Conservation (phyloP, 1,140 invertebrate species). For the Drosophila yakuba region DNA sequence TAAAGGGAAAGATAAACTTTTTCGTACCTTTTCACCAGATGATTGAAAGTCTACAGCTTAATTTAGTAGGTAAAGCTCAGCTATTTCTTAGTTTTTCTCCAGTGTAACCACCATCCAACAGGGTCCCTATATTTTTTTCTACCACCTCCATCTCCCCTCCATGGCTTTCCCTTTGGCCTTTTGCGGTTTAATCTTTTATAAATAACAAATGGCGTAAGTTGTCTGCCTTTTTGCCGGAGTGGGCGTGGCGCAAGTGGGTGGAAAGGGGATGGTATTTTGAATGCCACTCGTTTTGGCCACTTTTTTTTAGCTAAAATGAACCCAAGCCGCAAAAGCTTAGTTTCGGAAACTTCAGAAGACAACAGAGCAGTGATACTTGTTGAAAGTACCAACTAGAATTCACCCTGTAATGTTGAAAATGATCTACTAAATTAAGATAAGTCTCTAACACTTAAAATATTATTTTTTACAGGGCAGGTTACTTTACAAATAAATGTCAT, state of each 20-base stretch:
- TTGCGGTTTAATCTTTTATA: constrained; percentile 78
- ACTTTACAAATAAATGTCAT: not conserved
- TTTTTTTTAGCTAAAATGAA: constrained; percentile 21
- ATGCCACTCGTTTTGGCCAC: constrained; percentile 10
- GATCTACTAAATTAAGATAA: not conserved
- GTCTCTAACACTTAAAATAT: too few species aligned
- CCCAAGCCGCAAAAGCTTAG: constrained; percentile 30
- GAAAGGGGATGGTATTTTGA: constrained; percentile 10
- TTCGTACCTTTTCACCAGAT: too few species aligned
- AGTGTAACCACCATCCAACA: not conserved
- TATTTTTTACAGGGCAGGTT: too few species aligned
- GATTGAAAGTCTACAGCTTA: too few species aligned
- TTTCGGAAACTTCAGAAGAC: constrained; percentile 8
- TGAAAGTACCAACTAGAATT: not conserved
- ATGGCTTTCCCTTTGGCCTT: constrained; percentile 38
- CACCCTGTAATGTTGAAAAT: constrained; percentile 3
- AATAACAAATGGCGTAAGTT: constrained; percentile 79
- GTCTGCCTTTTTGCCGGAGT: constrained; percentile 33
- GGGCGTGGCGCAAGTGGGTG: constrained; percentile 7
- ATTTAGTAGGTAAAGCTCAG: too few species aligned
- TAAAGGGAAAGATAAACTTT: too few species aligned
- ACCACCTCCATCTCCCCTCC: not conserved
- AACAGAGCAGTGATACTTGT: not conserved
- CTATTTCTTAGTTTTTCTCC: too few species aligned
- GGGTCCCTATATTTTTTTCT: not conserved